Conservation (phyloP, 2,888 invertebrate species). For the Lottia gigantea region DNA sequence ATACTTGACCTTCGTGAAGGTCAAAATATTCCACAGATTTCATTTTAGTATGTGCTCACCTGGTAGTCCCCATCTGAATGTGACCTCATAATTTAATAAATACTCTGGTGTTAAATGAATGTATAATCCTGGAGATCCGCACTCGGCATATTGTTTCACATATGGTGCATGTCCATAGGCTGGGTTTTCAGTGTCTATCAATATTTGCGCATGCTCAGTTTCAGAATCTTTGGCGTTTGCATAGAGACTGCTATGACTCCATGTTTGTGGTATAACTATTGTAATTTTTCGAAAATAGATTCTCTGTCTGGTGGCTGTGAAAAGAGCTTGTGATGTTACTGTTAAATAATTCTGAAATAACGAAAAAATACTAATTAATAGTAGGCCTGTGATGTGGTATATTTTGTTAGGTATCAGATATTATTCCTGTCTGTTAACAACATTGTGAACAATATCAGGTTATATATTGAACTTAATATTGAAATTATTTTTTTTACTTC, state of each 20-base stretch:
- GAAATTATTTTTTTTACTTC: too few species aligned
- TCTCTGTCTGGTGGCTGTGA: slow-evolving; percentile 72
- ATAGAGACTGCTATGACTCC: slow-evolving; percentile 70
- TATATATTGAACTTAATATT: too few species aligned
- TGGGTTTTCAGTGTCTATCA: slow-evolving; percentile 68
- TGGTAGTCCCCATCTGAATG: slow-evolving; percentile 33
- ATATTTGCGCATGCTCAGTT: slow-evolving; percentile 70
- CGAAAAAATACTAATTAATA: too few species aligned
- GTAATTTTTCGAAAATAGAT: slow-evolving; percentile 72
- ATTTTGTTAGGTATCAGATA: too few species aligned
- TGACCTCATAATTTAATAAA: slow-evolving; percentile 39
- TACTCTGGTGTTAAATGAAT: slow-evolving; percentile 49
- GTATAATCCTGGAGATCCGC: slow-evolving; percentile 43
- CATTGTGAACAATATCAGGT: too few species aligned
- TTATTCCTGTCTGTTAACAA: too few species aligned
- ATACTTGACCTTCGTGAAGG: too few species aligned
- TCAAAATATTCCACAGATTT: too few species aligned
- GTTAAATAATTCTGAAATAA: slow-evolving; percentile 71
- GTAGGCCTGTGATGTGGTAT: too few species aligned
- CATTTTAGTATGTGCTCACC: slow-evolving; percentile 19
- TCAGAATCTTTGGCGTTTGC: slow-evolving; percentile 36
- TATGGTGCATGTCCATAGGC: slow-evolving; percentile 44
- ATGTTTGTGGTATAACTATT: slow-evolving; percentile 74
- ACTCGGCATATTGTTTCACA: slow-evolving; percentile 40
- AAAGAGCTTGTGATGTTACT: slow-evolving; percentile 73